Evolutionary conservation across 2,888 invertebrate genomes (phyloP), one percentile per base, ranked within the genome.

Genomic region (Eilema griseolum): DNA sequence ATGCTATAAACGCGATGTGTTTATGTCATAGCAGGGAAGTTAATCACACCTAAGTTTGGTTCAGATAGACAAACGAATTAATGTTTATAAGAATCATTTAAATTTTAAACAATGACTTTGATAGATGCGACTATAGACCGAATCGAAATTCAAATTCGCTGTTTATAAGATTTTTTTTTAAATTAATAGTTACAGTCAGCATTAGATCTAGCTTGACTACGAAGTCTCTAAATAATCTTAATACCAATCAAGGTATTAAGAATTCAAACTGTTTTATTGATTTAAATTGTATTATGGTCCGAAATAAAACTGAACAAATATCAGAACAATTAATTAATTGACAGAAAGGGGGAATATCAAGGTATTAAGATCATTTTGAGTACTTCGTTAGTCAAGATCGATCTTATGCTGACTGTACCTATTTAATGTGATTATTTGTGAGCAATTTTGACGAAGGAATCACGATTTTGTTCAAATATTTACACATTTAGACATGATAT

Each of bases 381-480:
- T n/a, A n/a, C n/a, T n/a, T n/a, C n/a, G n/a, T n/a, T n/a, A n/a
- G n/a, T n/a, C n/a, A n/a, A n/a, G n/a, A n/a, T n/a, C n/a, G n/a
- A n/a, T n/a, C n/a, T n/a, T n/a, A n/a, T n/a, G n/a, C n/a, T n/a
- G n/a, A n/a, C n/a, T n/a, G n/a, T n/a, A n/a, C n/a, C 20, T 46
- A 41, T 41, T 14, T 41, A 46, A 52, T 52, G n/a, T 3, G 0
- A 46, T 20, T 28, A 26, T 57, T 31, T 33, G 24, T 14, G n/a
- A 52, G 66, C 23, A 41, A 70, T 52, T 64, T 70, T 70, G 46
- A 62, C 20, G 33, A 67, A 46, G 63, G 11, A 62, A 41, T 57
- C 63, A 52, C 56, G 64, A 46, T 60, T 67, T 67, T 31, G 28
- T 67, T 64, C 59, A 67, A 64, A 71, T 33, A 71, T 71, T 71